Percentiles rank a stretch among this genome's conserved stretches.
phyloP scores from a whole-genome alignment of 2,113 vertebrate species.

The Nycticebus coucang region DNA sequence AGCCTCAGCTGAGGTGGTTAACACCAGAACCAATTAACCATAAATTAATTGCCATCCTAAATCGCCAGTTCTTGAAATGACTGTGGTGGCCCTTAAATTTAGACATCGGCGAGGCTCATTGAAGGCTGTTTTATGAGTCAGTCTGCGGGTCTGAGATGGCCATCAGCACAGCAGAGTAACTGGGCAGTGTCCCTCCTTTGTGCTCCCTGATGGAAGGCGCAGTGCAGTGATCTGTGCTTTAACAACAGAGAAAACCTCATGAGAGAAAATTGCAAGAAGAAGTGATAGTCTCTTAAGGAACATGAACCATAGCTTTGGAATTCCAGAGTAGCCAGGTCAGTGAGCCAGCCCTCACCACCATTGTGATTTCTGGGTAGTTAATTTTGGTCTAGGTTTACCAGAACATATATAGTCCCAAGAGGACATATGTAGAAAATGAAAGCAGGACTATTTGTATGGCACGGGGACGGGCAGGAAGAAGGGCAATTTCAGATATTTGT shows the following conservation, averaged over 20 bases:
- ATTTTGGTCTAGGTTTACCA: background rate
- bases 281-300: background rate
- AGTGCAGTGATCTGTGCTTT: accelerated
- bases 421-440: background rate
- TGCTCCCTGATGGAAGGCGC: accelerated
- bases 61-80: background rate
- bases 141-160: background rate
- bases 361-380: background rate
- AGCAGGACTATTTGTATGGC: background rate
- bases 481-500: background rate
- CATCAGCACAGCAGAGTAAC: accelerated
- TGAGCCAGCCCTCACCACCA: background rate
- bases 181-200: accelerated
- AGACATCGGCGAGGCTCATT: background rate
- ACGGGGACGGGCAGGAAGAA: background rate
- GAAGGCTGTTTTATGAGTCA: background rate
- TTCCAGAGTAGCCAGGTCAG: background rate
- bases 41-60: background rate
- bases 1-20: background rate
- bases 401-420: background rate
- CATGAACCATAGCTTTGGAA: background rate
- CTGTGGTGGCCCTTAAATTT: background rate
- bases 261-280: background rate
- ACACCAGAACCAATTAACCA: conserved; percentile 23
- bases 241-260: background rate